Evolutionary conservation across 2,888 invertebrate genomes (phyloP).

Genomic region (Sarcophaga caerulescens): DNA sequence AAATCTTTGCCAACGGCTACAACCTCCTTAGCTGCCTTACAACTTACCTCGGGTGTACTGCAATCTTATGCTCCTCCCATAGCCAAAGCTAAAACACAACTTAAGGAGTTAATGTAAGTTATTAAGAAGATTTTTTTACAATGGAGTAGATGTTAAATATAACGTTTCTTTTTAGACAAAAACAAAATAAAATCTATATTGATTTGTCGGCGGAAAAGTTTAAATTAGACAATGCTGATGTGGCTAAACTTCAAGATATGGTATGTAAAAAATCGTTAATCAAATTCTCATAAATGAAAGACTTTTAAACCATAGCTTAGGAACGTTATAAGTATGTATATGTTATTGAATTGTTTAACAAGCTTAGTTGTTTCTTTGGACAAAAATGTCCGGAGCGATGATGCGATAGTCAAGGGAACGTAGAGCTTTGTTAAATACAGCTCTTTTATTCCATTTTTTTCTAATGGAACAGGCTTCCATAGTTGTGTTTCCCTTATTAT

Average conservation of each 20-base stretch:
- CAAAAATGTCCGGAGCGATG: too few species aligned
- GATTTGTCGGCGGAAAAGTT: conserved; percentile 79
- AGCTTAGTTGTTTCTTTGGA: too few species aligned
- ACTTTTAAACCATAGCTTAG: too few species aligned
- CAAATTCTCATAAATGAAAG: too few species aligned
- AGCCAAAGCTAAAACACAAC: conserved; percentile 73
- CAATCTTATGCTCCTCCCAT: conserved; percentile 77
- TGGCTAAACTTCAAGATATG: conserved; percentile 77
- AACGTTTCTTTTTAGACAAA: conserved; percentile 72
- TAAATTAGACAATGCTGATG: conserved; percentile 77
- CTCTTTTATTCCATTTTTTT: too few species aligned
- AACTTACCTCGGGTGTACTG: conserved; percentile 76
- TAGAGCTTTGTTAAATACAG: too few species aligned
- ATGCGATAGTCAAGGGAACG: too few species aligned
- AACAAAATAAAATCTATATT: conserved; percentile 79
- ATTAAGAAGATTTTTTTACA: background rate
- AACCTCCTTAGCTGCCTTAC: conserved; percentile 72
- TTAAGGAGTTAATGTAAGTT: conserved; percentile 78
- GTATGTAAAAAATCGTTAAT: conserved; percentile 69
- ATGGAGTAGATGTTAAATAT: background rate
- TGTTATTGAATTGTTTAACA: too few species aligned
- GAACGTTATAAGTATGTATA: too few species aligned
- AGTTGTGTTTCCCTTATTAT: too few species aligned
- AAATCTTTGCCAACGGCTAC: background rate
- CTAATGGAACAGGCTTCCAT: too few species aligned